Evolutionary conservation across 2,113 vertebrate species (phyloP), one percentile per base, ranked within the genome.

Genomic region (Corythaixoides concolor): DNA sequence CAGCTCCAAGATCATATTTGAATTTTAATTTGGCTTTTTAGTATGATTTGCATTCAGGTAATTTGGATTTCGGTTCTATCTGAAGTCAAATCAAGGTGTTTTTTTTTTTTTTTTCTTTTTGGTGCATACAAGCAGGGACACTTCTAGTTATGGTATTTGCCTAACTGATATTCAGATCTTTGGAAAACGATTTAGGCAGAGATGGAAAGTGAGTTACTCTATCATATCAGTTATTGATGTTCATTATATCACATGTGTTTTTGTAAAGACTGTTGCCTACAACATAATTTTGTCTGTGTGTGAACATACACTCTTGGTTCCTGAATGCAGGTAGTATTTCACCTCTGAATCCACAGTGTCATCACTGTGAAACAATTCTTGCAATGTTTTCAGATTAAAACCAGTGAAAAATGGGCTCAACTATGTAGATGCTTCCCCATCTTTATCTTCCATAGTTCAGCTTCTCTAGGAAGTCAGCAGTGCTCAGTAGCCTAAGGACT

Each of bases 391-490:
- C 77, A 49, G 8, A 67, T 87, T 41, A 35, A 83, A 74, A 81
- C 2, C 6, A 76, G 26, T 4, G 24, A 39, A 69, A 33, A n/a
- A 3, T 12, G 9, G 4, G 7, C 11, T 87, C 6, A 77, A 8
- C 24, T 60, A 0, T 15, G 3, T 56, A 80, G 27, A 21, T 64
- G 12, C 55, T 88, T 55, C 7, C 6, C 8, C 18, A 2, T 53
- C 22, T 75, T 41, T 64, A 0, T 56, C 19, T 62, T 15, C 6
- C 3, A 0, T 35, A 23, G 50, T 84, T 72, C 43, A 28, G 0
- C 17, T 53, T 55, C 50, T 45, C 11, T 28, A n/a, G 59, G 35
- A 91, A 50, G 24, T 60, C 18, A 32, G 39, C 21, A 47, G 18
- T 49, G 21, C 68, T 68, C 11, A 37, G 43, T 22, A 37, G n/a